These are phyloP conservation scores for Linurgus olivaceus DNA, from an alignment of 2,797 vertebrate genomes.

Conservation along the genomic window DNA sequence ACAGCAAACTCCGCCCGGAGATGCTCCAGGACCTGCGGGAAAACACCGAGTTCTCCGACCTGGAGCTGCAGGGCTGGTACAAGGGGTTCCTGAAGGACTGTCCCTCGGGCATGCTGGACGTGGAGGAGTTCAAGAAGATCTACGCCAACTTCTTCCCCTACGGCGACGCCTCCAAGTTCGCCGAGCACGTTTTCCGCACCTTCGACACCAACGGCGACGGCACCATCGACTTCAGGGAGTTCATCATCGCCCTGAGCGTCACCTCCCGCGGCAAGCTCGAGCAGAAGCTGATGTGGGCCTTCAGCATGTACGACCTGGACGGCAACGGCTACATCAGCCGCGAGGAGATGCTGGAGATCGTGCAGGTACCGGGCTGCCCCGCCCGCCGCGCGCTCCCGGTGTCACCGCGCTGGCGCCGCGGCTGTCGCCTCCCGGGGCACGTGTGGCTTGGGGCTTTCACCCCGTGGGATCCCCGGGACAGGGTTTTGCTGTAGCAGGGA, in stretches of 20 bases:
- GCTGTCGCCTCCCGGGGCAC: rapidly evolving
- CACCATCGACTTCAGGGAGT: constrained; percentile 84
- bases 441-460: rapidly evolving
- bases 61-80: constrained; percentile 85
- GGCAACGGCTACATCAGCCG: constrained; percentile 84
- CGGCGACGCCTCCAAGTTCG: constrained; percentile 81
- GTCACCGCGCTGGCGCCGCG: not conserved
- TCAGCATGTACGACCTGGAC: constrained; percentile 85
- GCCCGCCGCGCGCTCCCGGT: rapidly evolving
- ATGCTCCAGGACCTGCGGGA: constrained; percentile 84
- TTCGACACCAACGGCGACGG: constrained; percentile 86
- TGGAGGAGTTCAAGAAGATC: constrained; percentile 86
- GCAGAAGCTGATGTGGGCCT: constrained; percentile 86
- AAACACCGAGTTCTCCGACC: constrained; percentile 82
- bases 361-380: constrained; percentile 71
- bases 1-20: constrained; percentile 83
- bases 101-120: constrained; percentile 81
- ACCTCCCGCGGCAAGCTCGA: constrained; percentile 82
- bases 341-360: constrained; percentile 84
- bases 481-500: rapidly evolving
- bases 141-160: constrained; percentile 85
- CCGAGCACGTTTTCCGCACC: constrained; percentile 85
- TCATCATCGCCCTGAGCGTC: constrained; percentile 84
- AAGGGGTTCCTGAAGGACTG: constrained; percentile 85
- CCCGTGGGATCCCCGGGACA: rapidly evolving